Evolutionary conservation across 2,888 invertebrate species (phyloP).

Genomic region (Nebria salina): DNA sequence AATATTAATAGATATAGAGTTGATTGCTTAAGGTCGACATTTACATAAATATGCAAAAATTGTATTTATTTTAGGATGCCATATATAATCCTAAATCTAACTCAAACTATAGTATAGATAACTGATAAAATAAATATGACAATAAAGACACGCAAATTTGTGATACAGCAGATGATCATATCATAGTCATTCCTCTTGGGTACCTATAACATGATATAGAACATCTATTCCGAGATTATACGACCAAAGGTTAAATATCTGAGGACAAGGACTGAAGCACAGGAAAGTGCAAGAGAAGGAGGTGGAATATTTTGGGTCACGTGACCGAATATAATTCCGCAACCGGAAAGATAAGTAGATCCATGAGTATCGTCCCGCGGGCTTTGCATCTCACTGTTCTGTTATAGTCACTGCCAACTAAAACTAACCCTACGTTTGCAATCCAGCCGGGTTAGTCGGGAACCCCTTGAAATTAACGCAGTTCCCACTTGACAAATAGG

Average conservation of each 20-base stretch:
- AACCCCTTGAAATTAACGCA: neutral
- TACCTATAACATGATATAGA: too few species aligned
- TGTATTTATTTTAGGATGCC: too few species aligned
- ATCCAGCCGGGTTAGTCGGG: neutral
- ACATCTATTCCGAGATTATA: too few species aligned
- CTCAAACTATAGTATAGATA: too few species aligned
- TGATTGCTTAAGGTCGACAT: too few species aligned
- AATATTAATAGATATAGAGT: too few species aligned
- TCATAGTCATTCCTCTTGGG: too few species aligned
- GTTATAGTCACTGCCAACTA: neutral
- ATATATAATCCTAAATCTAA: too few species aligned
- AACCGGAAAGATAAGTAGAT: conserved; percentile 40
- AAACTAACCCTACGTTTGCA: neutral
- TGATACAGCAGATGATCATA: too few species aligned
- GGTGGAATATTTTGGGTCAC: conserved; percentile 6
- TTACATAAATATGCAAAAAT: too few species aligned
- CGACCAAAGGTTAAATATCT: neutral
- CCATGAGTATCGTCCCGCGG: conserved; percentile 30
- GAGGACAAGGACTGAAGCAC: neutral
- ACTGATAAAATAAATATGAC: too few species aligned
- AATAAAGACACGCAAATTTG: too few species aligned
- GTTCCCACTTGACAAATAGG: neutral
- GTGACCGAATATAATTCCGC: conserved; percentile 36
- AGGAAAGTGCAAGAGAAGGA: neutral
- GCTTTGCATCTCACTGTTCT: conserved; percentile 11